Base-by-base conservation (phyloP, 2,888 invertebrate species). In the Eupithecia centaureata region DNA sequence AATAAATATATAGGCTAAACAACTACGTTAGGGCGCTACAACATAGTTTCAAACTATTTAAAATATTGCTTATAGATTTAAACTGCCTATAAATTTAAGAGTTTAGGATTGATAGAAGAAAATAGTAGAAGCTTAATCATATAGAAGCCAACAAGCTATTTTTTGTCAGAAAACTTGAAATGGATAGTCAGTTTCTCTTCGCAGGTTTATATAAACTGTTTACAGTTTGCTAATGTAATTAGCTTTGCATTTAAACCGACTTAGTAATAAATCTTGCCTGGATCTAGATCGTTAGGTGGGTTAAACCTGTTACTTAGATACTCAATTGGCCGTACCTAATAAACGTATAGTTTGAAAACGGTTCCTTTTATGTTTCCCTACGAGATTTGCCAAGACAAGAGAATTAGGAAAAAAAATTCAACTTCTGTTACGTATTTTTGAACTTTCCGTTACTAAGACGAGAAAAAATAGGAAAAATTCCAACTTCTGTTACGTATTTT, bases 201-300 rank as follows among this genome's bases (percentile, higher is more conserved):
- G n/a, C n/a, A n/a, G n/a, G n/a, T n/a, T n/a, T n/a, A n/a, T 47
- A 15, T 15, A 52, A 15, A 38, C n/a, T 57, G 60, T 47, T 67
- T 60, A 28, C 42, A 42, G 56, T 56, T 61, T 63, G 63, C 47
- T 63, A 63, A 63, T 42, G 18, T 63, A 67, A 67, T 67, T 63
- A 67, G 47, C 47, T 47, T 47, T 22, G 18, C 38, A 63, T 63
- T 63, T 13, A 30, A 59, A 68, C 47, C 56, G 67, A 47, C 33
- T 42, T 10, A 61, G 61, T n/a, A 51, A 63, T 68, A 63, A 68
- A 68, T 68, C 66, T 62, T 57, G 63, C 61, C 32, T 35, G 56
- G 28, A 68, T 63, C 63, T 68, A 63, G 63, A 67, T 61, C 56
- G 47, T 59, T 60, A 52, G 35, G 47, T 68, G 58, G 61, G 47